A percentile compares a stretch with the other conserved stretches of the same genome.
Evolutionary conservation across 2,888 invertebrate species (phyloP).

Genomic region (Stegophylla sp.): DNA sequence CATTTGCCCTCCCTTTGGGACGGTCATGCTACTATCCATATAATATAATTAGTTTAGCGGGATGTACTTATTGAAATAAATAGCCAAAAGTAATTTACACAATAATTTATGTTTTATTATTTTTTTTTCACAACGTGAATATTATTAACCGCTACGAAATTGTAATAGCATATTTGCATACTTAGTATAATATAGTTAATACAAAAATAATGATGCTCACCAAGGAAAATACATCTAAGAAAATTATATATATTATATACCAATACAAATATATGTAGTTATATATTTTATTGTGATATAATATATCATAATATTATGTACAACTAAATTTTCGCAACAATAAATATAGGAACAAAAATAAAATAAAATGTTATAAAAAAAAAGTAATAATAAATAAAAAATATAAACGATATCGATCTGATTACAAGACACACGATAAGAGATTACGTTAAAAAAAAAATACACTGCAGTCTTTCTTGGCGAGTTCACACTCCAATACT

Average conservation of each 20-base stretch:
- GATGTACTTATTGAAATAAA: no score
- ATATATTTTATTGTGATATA: conserved; percentile 31
- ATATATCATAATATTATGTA: conserved; percentile 17
- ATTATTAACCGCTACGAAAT: no score
- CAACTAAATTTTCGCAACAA: conserved; percentile 41
- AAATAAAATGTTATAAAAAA: conserved; percentile 41
- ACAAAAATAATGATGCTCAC: neutral
- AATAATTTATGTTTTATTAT: no score
- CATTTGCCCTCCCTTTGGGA: no score
- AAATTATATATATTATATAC: conserved; percentile 8
- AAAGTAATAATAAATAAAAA: conserved; percentile 8
- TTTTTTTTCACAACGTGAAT: no score
- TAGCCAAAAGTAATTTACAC: no score
- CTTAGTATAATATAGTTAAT: neutral
- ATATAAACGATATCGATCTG: conserved; percentile 38
- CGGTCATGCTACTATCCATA: no score
- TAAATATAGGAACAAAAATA: conserved; percentile 56
- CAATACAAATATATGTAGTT: neutral
- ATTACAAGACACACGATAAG: conserved; percentile 37
- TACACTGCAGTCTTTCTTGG: conserved; percentile 49
- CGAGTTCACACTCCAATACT: conserved; percentile 45
- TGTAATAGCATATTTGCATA: no score
- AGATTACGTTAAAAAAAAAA: conserved; percentile 47
- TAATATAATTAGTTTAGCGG: no score
- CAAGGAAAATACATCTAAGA: neutral